A percentile compares a stretch with the other conserved stretches of the same genome.
phyloP scores from a whole-genome alignment of 2,888 invertebrate species.

The Deroplatys truncata region DNA sequence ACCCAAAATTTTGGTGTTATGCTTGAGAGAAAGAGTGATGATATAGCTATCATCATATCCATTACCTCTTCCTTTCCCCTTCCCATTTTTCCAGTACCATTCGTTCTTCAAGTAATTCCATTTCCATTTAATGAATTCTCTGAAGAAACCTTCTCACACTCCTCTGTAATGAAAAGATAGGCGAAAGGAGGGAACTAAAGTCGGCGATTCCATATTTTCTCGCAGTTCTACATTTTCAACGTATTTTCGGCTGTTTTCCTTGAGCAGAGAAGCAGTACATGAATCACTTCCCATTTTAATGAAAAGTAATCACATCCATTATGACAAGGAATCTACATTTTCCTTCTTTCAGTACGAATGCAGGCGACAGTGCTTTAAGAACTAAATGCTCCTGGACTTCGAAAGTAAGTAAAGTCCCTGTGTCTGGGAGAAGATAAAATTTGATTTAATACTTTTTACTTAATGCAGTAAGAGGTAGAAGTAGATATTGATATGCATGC shows the following conservation, averaged over 20 bases:
- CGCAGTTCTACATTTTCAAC: background rate
- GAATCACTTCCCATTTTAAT: background rate
- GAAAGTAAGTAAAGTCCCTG: no score
- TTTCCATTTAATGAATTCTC: slow-evolving; percentile 22
- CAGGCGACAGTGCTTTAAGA: background rate
- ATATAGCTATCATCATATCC: background rate
- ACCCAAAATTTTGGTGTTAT: background rate
- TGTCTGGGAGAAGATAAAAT: no score
- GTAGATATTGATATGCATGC: no score
- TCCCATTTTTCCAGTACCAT: background rate
- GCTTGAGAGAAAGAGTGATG: background rate
- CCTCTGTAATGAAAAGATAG: background rate
- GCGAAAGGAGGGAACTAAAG: background rate
- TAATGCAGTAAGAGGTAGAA: no score
- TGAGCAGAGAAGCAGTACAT: background rate
- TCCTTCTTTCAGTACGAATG: no score
- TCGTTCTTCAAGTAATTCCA: slow-evolving; percentile 13
- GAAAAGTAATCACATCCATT: background rate
- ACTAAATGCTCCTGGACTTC: background rate
- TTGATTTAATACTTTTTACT: no score
- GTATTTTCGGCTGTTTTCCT: background rate
- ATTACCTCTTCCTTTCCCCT: background rate
- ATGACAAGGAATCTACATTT: background rate
- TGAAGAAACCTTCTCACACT: background rate
- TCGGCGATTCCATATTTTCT: background rate